Conservation (phyloP, 1,140 invertebrate genomes). For the Cylas formicarius region DNA sequence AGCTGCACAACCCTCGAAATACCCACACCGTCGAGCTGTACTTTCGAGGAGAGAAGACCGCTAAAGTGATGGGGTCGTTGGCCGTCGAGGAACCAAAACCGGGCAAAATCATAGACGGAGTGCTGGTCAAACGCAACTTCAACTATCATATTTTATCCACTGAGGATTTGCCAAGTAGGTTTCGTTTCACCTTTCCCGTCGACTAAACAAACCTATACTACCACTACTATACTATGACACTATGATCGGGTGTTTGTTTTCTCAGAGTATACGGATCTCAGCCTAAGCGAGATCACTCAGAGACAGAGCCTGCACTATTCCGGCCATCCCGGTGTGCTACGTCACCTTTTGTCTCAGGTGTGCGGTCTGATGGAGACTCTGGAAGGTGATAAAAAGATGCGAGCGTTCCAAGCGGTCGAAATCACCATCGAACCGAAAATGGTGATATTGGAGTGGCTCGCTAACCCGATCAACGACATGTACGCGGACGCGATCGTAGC, state of each 20-base stretch:
- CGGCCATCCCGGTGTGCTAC: constrained; percentile 70
- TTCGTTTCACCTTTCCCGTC: constrained; percentile 5
- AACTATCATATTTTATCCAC: constrained; percentile 94
- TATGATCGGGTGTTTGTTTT: constrained; percentile 23
- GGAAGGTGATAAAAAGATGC: constrained; percentile 62
- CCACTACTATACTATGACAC: too few relatives aligned
- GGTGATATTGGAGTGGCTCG: constrained; percentile 86
- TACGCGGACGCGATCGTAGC: constrained; percentile 92
- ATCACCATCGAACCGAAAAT: constrained; percentile 78
- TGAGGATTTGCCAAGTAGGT: constrained; percentile 79
- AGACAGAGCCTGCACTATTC: constrained; percentile 82
- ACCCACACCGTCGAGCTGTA: constrained; percentile 88
- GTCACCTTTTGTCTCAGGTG: constrained; percentile 64
- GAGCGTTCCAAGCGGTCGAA: constrained; percentile 73
- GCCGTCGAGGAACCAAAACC: constrained; percentile 76
- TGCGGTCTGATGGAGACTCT: constrained; percentile 72
- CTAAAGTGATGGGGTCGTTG: constrained; percentile 92
- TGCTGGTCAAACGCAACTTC: constrained; percentile 96
- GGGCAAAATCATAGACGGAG: constrained; percentile 77
- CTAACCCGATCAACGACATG: constrained; percentile 95
- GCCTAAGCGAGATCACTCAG: constrained; percentile 86
- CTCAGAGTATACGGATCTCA: constrained; percentile 92
- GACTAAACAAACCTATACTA: too few relatives aligned
- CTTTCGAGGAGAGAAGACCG: constrained; percentile 95
- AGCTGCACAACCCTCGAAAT: constrained; percentile 94